These are phyloP conservation scores for Eristalis pertinax DNA, from an alignment of 2,888 invertebrate species.

Conservation along the genomic window DNA sequence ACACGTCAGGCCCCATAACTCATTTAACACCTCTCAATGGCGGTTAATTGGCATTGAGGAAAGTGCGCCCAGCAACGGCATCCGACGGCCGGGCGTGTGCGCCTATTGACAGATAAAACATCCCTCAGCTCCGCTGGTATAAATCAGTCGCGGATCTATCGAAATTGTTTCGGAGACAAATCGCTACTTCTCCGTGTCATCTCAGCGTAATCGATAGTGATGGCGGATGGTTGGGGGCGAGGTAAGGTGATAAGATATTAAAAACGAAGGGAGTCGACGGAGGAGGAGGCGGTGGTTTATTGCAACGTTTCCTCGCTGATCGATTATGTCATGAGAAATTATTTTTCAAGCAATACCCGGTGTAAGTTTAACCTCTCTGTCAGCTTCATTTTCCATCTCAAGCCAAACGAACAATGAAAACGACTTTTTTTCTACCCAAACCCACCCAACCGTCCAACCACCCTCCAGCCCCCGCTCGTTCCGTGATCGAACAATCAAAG, in stretches of 20 bases:
- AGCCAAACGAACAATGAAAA: constrained; percentile 66
- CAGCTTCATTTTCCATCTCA: constrained; percentile 63
- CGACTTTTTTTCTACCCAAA: constrained; percentile 50
- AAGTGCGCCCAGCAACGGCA: constrained; percentile 9
- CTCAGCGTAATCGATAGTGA: constrained; percentile 59
- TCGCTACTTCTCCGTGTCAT: constrained; percentile 18
- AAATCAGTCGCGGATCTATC: constrained; percentile 67
- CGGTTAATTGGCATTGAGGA: constrained; percentile 66
- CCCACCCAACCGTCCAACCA: not conserved
- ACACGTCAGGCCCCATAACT: constrained; percentile 64
- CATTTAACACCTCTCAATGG: constrained; percentile 70
- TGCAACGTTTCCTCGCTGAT: constrained; percentile 66
- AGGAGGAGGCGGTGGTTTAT: constrained; percentile 54
- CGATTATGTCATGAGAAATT: constrained; percentile 69
- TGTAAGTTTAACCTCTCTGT: constrained; percentile 68
- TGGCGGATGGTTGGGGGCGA: not conserved
- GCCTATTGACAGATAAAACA: constrained; percentile 47
- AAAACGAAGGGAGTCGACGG: constrained; percentile 44
- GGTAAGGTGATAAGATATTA: constrained; percentile 52
- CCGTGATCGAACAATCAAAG: constrained; percentile 63
- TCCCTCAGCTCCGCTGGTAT: constrained; percentile 29
- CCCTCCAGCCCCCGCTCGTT: not conserved
- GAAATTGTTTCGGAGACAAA: constrained; percentile 68
- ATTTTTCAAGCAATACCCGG: constrained; percentile 32
- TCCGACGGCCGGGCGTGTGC: constrained; percentile 6